Base-by-base conservation (phyloP, 2,113 vertebrate genomes). In the Corythornis madagascariensis region DNA sequence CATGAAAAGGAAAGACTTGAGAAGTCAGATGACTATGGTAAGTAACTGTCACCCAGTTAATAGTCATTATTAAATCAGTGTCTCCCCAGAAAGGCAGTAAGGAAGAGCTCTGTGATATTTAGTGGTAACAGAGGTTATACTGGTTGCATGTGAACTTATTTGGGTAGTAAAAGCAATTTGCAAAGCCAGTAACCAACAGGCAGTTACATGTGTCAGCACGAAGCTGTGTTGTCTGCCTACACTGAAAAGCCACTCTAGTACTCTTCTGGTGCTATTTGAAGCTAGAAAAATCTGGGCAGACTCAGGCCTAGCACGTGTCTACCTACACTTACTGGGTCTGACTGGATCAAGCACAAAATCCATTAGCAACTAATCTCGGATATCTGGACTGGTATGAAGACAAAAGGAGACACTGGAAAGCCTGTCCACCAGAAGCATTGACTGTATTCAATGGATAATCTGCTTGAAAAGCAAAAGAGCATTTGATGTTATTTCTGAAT, bases 171-270 rank as follows among this genome's bases (percentile, higher is more conserved):
- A 38, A 60, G 12, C 33, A 42, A 76, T 57, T 53, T 50, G 2
- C 33, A 72, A 89, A 78, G 38, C 15, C 48, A 69, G 63, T 16
- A 29, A 60, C 21, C 4, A 2, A 13, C 20, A 64, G 45, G 66
- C 48, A 78, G 25, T 9, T 33, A 18, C 5, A 2, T 9, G 42
- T 69, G 59, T 20, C 38, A 83, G 47, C 22, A 12, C 5, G 1
- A 8, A 0, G 1, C 15, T 69, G 0, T n/a, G 18, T 21, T 29
- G 35, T 13, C 64, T 77, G 3, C 8, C 55, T 48, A 3, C 2
- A 5, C 26, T 72, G 57, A 71, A 55, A 67, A 76, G 28, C 28
- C 52, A 9, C 45, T 59, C 18, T 12, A 53, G 56, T 25, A 26
- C 15, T 73, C 26, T 55, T 42, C 19, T 47, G 48, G 31, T 75